Conservation (phyloP, 2,113 vertebrate species). For the Semnornis frantzii region DNA sequence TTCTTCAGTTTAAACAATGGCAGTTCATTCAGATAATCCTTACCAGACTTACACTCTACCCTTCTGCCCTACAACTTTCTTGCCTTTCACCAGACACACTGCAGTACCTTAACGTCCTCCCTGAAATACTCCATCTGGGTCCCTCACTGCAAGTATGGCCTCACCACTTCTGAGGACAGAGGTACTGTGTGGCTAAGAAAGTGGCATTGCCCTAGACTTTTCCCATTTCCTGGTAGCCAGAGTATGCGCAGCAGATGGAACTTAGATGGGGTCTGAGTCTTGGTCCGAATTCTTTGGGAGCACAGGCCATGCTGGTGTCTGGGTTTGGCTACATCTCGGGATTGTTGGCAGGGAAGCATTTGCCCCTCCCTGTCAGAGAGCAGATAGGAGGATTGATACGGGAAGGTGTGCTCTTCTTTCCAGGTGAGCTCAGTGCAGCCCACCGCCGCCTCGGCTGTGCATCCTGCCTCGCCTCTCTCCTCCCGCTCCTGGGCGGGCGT, state of each 20-base stretch:
- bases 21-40: neutral
- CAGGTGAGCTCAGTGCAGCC: fast-evolving
- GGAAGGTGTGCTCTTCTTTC: neutral
- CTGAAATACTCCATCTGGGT: too few species aligned
- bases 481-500: conserved; percentile 9
- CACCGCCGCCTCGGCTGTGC: neutral
- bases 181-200: fast-evolving
- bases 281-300: fast-evolving
- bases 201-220: fast-evolving
- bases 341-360: too few species aligned
- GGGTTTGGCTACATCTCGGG: neutral
- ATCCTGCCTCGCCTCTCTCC: neutral
- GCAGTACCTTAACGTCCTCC: too few species aligned
- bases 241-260: too few species aligned
- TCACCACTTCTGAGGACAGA: neutral
- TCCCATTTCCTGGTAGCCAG: fast-evolving
- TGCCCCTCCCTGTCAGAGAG: fast-evolving
- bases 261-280: too few species aligned
- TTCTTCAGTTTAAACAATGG: neutral
- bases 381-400: fast-evolving
- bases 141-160: too few species aligned
- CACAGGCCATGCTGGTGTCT: fast-evolving
- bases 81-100: neutral
- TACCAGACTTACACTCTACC: neutral
- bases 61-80: too few species aligned